Evolutionary conservation across 2,113 vertebrate species (phyloP), one percentile per base, ranked within the genome.

Genomic region (Phocoena phocoena): DNA sequence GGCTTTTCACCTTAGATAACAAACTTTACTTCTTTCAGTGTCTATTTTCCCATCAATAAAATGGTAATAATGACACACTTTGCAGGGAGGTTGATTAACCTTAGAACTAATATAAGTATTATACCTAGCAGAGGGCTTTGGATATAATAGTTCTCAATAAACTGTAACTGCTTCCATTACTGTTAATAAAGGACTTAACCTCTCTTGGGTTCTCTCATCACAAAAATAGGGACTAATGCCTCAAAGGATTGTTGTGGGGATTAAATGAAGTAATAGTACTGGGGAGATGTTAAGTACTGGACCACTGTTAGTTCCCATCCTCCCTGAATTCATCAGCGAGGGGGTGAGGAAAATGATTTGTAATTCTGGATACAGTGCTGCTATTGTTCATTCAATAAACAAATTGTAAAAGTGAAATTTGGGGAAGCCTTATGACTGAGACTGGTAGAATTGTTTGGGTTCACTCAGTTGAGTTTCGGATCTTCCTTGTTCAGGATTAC

Each of bases 401-500:
- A 70, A 13, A 93, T 88, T 85, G 50, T 97, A 38, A 31, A 84
- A 68, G 53, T 93, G 85, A 70, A 73, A 58, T 53, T 87, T 93
- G 41, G 28, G 50, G n/a, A 82, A 63, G 18, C 25, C 15, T 93
- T 36, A 50, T 90, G 23, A 73, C 36, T 94, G 14, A 90, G 81
- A 31, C 44, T n/a, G 82, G 94, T 38, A 0, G 44, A 26, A 13
- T 86, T 71, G 63, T 79, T 55, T 25, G 31, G 36, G 18, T 88
- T 85, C 12, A 62, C 36, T 74, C 28, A 13, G 17, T 90, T 88
- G 15, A 76, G 14, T 31, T 84, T 67, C n/a, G 79, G 8, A 53
- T 63, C 88, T 83, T 93, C 31, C 10, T 62, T 87, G 80, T 90
- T 80, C 98, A 99, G 99, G 99, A 99, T 97, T 99, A 99, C 95